These are phyloP conservation scores for Tipula confusa DNA, from an alignment of 2,888 invertebrate genomes.

Conservation along the genomic window DNA sequence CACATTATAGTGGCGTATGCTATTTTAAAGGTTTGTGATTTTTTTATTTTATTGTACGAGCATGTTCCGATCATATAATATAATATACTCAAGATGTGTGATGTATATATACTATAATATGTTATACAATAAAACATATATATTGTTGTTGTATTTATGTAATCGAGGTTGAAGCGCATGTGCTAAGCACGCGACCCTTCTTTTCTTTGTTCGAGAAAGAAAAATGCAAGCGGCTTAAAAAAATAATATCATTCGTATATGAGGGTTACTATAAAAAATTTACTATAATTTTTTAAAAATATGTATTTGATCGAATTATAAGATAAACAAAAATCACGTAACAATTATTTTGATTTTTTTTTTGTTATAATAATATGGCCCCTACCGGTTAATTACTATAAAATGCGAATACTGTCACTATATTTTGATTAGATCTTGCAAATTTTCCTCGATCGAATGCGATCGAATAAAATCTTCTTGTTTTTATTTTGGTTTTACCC, in stretches of 20 bases:
- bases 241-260: constrained; percentile 21
- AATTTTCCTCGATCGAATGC: neutral
- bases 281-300: neutral
- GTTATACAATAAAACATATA: neutral
- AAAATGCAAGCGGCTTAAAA: constrained; percentile 30
- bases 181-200: constrained; percentile 31
- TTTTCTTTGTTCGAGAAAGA: constrained; percentile 29
- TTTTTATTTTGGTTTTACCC: no score
- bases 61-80: neutral
- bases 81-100: neutral
- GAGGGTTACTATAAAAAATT: constrained; percentile 5
- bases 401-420: neutral
- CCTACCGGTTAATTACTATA: neutral
- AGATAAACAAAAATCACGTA: constrained; percentile 1
- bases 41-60: neutral
- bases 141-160: neutral
- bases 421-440: neutral
- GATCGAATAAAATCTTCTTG: neutral
- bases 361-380: no score
- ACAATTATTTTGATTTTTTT: neutral
- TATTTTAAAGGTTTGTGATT: constrained; percentile 8
- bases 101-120: neutral
- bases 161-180: constrained; percentile 29
- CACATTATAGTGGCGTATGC: constrained; percentile 12
- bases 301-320: neutral